Conservation (phyloP, 1,140 invertebrate species). For the Babylonia areolata region DNA sequence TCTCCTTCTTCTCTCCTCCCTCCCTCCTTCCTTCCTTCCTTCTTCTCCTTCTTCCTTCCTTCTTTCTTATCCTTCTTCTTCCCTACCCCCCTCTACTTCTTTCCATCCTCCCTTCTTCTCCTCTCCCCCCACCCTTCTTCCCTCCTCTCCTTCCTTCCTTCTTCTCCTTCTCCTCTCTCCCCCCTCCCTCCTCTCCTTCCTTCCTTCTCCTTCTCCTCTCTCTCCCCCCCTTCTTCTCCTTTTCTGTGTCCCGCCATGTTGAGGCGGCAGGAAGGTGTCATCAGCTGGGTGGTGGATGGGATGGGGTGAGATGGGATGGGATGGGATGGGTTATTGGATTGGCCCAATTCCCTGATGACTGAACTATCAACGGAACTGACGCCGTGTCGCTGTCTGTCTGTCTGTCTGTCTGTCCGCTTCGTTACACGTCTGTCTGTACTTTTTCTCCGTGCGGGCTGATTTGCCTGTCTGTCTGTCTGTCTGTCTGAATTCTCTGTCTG, state of each 20-base stretch:
- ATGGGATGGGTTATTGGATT: too few species aligned
- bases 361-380: not conserved
- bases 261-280: too few species aligned
- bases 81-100: constrained; percentile 13
- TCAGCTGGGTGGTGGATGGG: too few species aligned
- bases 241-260: not conserved
- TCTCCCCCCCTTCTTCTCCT: not conserved
- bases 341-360: too few species aligned
- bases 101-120: not conserved
- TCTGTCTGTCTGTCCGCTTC: constrained; percentile 35
- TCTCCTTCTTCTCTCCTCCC: not conserved
- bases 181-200: not conserved
- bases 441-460: constrained; percentile 15
- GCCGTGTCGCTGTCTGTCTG: not conserved
- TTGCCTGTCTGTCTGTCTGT: not conserved
- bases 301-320: too few species aligned
- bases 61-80: not conserved
- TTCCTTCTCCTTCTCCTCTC: constrained; percentile 8
- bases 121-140: not conserved
- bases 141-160: not conserved
- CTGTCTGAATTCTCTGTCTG: constrained; percentile 5
- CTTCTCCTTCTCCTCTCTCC: not conserved
- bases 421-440: constrained; percentile 30
- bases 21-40: not conserved
- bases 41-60: not conserved